Percentiles rank a stretch among this genome's conserved stretches.
These are phyloP conservation scores for Varanus komodoensis DNA, from an alignment of 2,113 vertebrate genomes.

Conservation along the genomic window DNA sequence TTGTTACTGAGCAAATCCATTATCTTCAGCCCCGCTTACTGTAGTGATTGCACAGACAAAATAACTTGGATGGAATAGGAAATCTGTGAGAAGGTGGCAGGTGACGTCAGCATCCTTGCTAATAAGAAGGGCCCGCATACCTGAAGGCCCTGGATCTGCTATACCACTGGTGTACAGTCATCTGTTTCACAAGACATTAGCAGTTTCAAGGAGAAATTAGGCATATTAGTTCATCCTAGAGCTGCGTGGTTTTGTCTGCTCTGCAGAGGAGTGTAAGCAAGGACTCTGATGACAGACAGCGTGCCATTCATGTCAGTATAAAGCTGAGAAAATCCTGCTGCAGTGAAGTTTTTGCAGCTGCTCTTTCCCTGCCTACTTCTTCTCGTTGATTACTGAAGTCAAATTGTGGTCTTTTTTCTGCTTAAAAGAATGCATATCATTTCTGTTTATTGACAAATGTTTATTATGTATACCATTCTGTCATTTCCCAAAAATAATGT, in stretches of 20 bases:
- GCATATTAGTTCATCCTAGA: conserved; percentile 32
- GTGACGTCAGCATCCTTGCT: too few species aligned
- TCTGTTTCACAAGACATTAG: conserved; percentile 13
- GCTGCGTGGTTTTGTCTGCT: conserved; percentile 16
- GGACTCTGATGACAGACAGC: neutral
- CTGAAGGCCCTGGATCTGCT: too few species aligned
- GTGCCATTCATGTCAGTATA: neutral
- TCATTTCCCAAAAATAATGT: neutral
- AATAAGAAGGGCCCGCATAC: too few species aligned
- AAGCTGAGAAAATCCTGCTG: neutral
- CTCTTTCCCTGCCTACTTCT: neutral
- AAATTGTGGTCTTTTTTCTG: neutral
- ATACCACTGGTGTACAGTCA: neutral
- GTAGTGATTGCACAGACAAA: too few species aligned
- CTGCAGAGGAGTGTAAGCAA: conserved; percentile 2
- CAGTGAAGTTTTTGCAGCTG: neutral
- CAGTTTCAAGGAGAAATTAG: conserved; percentile 41
- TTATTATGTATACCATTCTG: neutral
- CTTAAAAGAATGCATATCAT: neutral
- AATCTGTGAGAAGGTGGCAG: too few species aligned
- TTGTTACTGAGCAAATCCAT: too few species aligned
- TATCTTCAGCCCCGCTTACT: too few species aligned
- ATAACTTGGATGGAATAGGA: too few species aligned
- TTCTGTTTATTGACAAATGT: neutral
- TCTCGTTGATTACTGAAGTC: fast-evolving